Evolutionary conservation across 2,888 invertebrate species (phyloP).

Genomic region (Spicauda simplicius): DNA sequence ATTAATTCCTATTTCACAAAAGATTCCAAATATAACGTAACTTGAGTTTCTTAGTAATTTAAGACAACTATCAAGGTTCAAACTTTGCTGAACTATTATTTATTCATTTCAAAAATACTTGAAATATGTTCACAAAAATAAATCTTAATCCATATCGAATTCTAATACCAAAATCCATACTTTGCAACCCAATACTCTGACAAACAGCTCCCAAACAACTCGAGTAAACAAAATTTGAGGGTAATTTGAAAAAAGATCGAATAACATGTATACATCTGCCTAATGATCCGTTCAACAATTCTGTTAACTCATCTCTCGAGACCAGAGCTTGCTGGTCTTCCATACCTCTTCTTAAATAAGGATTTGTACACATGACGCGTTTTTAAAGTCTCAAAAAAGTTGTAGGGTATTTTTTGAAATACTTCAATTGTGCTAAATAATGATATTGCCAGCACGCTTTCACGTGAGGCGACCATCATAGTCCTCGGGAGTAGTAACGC

Average conservation of each 20-base stretch:
- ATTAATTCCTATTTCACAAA: too few species aligned
- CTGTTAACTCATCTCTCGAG: constrained; percentile 31
- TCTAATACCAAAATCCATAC: neutral
- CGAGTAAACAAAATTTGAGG: constrained; percentile 20
- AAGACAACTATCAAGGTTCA: too few species aligned
- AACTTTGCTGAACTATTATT: too few species aligned
- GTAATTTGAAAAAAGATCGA: constrained; percentile 31
- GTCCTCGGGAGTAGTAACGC: too few species aligned
- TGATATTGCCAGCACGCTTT: too few species aligned
- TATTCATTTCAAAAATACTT: too few species aligned
- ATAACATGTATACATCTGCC: constrained; percentile 35
- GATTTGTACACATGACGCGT: neutral
- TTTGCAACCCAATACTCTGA: neutral
- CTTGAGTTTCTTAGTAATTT: too few species aligned
- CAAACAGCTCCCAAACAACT: neutral
- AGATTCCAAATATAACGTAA: too few species aligned
- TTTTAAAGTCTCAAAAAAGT: neutral
- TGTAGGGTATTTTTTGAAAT: neutral
- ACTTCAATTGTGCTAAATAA: too few species aligned
- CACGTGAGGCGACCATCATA: too few species aligned
- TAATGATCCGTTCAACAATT: constrained; percentile 35
- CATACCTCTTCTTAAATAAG: constrained; percentile 5
- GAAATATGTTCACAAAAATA: too few species aligned
- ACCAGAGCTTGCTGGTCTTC: constrained; percentile 12
- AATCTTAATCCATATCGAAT: neutral